Base-by-base conservation (phyloP, 2,797 vertebrate genomes). In the Iguana delicatissima region DNA sequence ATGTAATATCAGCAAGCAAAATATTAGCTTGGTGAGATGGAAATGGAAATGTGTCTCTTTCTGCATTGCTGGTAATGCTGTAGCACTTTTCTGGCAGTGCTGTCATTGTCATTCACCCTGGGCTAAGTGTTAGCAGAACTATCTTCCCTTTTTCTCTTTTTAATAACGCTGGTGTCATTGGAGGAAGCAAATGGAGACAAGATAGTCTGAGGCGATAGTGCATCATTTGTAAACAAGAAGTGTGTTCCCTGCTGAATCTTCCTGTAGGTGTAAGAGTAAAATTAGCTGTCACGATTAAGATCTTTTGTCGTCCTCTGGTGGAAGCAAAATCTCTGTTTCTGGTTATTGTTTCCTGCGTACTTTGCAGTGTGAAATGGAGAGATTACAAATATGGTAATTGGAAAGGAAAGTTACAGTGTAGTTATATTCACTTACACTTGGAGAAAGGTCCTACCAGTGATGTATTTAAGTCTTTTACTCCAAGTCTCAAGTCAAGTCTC, bases 41-140 rank as follows among this genome's bases (percentile, higher is more conserved):
- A 89, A 90, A 89, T 91, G 90, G 90, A 91, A 84, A 91, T 93
- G 89, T 67, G n/a, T 26, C 89, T 93, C 3, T 0, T 59, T 0
- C n/a, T 9, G 10, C 35, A 81, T 84, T 72, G 85, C 35, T 24
- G 8, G 73, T 50, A 72, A 64, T 55, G 18, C 69, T 83, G 46
- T 50, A 88, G 42, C 52, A 87, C 67, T 90, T 52, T 57, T 50
- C 24, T 32, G 42, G 79, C 52, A 89, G 73, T 67, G 46, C 89
- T 52, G 84, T 32, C 22, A 80, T 84, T 89, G 67, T 72, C 69
- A 42, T n/a, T 90, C 90, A 91, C 91, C 88, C 35, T 16, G 93
- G 42, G 59, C 87, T 88, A 91, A 91, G 55, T 73, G 90, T 92
- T 50, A 62, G 64, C 87, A 92, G 80, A 83, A 86, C 84, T 89